Percentiles rank a stretch among this genome's conserved stretches.
These are phyloP conservation scores for Chrysomela aeneicollis DNA, from an alignment of 2,888 invertebrate species.

Conservation along the genomic window DNA sequence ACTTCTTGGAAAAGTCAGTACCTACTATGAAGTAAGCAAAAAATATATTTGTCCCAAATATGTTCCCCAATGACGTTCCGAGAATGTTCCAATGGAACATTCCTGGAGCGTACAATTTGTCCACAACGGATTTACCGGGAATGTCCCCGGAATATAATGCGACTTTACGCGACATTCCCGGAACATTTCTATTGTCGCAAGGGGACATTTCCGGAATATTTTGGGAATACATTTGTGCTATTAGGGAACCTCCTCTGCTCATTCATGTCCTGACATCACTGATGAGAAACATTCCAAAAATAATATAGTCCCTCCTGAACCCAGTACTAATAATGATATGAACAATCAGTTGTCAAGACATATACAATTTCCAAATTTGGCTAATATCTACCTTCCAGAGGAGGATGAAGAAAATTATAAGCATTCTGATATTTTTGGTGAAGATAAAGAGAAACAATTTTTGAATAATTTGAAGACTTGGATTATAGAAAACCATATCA, in stretches of 20 bases:
- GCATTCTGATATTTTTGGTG: neutral
- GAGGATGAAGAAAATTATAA: neutral
- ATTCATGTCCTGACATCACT: neutral
- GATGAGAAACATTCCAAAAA: neutral
- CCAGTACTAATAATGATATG: neutral
- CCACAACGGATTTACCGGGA: no score
- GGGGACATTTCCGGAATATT: no score
- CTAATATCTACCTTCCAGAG: neutral
- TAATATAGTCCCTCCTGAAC: neutral
- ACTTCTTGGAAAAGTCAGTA: no score
- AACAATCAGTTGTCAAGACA: neutral
- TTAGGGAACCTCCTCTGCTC: neutral
- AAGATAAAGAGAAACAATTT: neutral
- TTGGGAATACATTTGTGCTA: no score
- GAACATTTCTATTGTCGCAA: no score
- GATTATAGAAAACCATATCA: neutral
- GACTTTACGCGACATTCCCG: no score
- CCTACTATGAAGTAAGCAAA: no score
- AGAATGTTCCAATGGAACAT: no score
- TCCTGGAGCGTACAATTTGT: no score
- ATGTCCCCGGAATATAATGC: no score
- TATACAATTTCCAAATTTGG: neutral
- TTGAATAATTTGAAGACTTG: neutral
- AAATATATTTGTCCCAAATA: no score
- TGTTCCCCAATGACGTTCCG: no score